Percentiles rank a stretch among this genome's conserved stretches.
Conservation (phyloP, 2,113 vertebrate species). For the Ophthalmolycus amberensis region DNA sequence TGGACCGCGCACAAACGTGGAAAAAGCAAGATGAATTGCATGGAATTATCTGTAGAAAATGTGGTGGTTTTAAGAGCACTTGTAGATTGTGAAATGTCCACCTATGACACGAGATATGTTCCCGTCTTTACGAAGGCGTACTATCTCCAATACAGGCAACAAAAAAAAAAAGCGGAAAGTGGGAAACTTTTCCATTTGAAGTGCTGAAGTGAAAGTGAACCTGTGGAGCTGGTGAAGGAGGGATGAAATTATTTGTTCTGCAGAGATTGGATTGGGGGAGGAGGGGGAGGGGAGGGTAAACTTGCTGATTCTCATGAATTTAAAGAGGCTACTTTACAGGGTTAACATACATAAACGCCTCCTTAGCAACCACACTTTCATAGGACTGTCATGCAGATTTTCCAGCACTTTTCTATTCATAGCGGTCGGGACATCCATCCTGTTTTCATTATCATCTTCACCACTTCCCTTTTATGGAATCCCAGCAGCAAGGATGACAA, state of each 20-base stretch:
- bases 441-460: conserved; percentile 55
- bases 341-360: conserved; percentile 81
- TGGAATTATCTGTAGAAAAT: conserved; percentile 28
- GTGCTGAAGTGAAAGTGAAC: conserved; percentile 52
- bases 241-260: conserved; percentile 70
- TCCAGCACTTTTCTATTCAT: conserved; percentile 48
- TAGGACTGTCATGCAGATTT: conserved; percentile 60
- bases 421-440: conserved; percentile 37
- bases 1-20: background rate
- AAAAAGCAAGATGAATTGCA: conserved; percentile 14
- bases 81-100: conserved; percentile 36
- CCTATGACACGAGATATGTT: conserved; percentile 36
- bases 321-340: conserved; percentile 82
- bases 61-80: conserved; percentile 17
- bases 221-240: conserved; percentile 53
- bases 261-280: conserved; percentile 24
- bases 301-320: conserved; percentile 82
- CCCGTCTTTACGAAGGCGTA: conserved; percentile 29
- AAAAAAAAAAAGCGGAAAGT: conserved; percentile 37
- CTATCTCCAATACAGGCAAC: conserved; percentile 39
- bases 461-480: conserved; percentile 42
- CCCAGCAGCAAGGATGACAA: conserved; percentile 27
- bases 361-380: conserved; percentile 70
- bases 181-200: conserved; percentile 70
- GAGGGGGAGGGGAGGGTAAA: conserved; percentile 36